Evolutionary conservation across 2,113 vertebrate species (phyloP).

Genomic region (Elanoides forficatus): DNA sequence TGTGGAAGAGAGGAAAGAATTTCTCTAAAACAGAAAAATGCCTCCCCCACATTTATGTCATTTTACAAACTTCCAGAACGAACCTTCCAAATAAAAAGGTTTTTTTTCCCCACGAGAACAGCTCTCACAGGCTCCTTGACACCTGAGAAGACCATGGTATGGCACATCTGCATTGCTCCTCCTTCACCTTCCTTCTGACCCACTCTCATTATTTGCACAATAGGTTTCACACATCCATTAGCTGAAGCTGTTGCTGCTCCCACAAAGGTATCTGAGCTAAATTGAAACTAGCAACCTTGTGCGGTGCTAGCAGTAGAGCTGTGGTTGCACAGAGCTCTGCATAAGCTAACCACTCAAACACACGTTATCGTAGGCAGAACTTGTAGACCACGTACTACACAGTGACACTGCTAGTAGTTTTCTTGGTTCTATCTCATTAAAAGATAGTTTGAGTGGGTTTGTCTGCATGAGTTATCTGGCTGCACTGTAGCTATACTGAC

Average conservation of each 20-base stretch:
- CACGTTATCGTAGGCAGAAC: not conserved
- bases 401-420: conserved; percentile 25
- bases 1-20: conserved; percentile 45
- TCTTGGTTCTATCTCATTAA: not conserved
- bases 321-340: conserved; percentile 22
- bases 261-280: not conserved
- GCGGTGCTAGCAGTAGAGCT: not conserved
- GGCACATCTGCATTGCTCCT: not conserved
- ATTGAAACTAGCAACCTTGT: not conserved
- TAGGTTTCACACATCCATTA: conserved; percentile 1
- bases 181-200: not conserved
- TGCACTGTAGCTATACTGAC: not conserved
- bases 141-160: not conserved
- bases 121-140: not conserved
- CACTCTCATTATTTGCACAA: not conserved
- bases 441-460: conserved; percentile 27
- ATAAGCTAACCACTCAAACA: conserved; percentile 39
- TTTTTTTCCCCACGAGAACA: not conserved
- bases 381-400: conserved; percentile 33
- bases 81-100: conserved; percentile 1
- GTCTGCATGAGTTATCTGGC: not conserved
- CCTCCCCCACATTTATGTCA: conserved; percentile 47
- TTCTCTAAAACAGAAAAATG: conserved; percentile 38
- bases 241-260: conserved; percentile 18
- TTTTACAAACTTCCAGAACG: conserved; percentile 42